These are phyloP conservation scores for Lasioglossum baleicum DNA, from an alignment of 1,140 invertebrate species.

Conservation along the genomic window DNA sequence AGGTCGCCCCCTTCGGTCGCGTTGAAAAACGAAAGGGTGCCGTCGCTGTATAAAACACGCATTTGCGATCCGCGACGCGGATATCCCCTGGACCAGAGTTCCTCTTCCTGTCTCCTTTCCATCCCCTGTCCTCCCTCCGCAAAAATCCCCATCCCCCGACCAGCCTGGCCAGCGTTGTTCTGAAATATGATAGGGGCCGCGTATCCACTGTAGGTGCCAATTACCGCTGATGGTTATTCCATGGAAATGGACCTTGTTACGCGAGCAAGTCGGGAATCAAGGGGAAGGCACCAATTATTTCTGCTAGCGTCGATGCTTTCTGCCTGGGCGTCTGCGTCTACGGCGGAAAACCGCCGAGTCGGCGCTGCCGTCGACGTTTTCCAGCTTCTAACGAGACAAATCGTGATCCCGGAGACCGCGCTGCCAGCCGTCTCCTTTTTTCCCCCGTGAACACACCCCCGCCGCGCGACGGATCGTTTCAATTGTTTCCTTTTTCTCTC, in stretches of 20 bases:
- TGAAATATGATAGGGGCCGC: constrained; percentile 78
- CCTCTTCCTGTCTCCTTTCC: constrained; percentile 55
- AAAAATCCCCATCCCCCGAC: constrained; percentile 49
- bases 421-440: constrained; percentile 37
- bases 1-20: constrained; percentile 37
- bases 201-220: constrained; percentile 75
- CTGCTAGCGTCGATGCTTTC: constrained; percentile 70
- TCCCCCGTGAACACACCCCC: neutral
- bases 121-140: constrained; percentile 33
- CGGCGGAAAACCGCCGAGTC: constrained; percentile 53
- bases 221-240: constrained; percentile 79
- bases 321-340: constrained; percentile 57
- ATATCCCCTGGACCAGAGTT: constrained; percentile 64
- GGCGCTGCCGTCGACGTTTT: constrained; percentile 48
- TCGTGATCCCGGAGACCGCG: constrained; percentile 36
- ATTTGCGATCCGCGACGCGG: constrained; percentile 66
- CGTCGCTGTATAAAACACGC: constrained; percentile 71
- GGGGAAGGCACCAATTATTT: constrained; percentile 78
- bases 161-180: constrained; percentile 50
- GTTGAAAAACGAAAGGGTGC: constrained; percentile 73
- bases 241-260: constrained; percentile 80
- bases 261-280: constrained; percentile 70
- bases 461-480: constrained; percentile 6
- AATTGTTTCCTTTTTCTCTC: constrained; percentile 2
- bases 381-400: constrained; percentile 59